Evolutionary conservation across 1,140 invertebrate species (phyloP), one percentile per base, ranked within the genome.

Genomic region (Drosophila kurseongensis): DNA sequence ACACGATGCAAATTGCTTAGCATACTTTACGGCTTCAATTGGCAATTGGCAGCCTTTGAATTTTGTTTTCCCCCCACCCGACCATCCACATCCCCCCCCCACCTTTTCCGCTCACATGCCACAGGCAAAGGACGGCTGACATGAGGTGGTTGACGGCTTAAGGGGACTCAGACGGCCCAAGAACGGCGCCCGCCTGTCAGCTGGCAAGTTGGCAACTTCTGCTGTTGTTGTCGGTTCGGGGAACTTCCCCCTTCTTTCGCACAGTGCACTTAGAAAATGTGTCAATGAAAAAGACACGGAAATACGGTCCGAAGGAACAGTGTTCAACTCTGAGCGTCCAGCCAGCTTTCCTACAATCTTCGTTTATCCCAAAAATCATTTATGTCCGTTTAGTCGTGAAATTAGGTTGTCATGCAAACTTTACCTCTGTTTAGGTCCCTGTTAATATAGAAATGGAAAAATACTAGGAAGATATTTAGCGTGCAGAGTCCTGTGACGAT

Each of bases 21-120:
- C 83, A 86, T 89, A 86, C 83, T 86, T 86, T 86, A 86, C 79
- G 83, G 84, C 83, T 86, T 86, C 83, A 86, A 89, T 86, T 86
- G 83, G 83, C 83, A 86, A 86, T 88, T 86, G 83, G 83, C 83
- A 86, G 83, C 79, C 82, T 86, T 85, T 86, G 82, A 86, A 86
- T 86, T 80, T 82, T 55, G 75, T 60, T 81, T 52, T 74, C 14
- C 47, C 13, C 27, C 27, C 59, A 16, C 23, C 14, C 23, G 29
- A 32, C 13, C 18, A 7, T 0, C 13, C 13, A 0, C 36, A n/a
- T 18, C 12, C 1, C 18, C 8, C 10, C 13, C 5, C n/a, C n/a
- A 7, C 13, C 7, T 13, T 35, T 32, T 50, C n/a, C 27, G 48
- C 62, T 7, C 57, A 47, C 41, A 47, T 41, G 12, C 35, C 23